Conservation (phyloP, 2,888 invertebrate genomes). For the Eristalinus aeneus region DNA sequence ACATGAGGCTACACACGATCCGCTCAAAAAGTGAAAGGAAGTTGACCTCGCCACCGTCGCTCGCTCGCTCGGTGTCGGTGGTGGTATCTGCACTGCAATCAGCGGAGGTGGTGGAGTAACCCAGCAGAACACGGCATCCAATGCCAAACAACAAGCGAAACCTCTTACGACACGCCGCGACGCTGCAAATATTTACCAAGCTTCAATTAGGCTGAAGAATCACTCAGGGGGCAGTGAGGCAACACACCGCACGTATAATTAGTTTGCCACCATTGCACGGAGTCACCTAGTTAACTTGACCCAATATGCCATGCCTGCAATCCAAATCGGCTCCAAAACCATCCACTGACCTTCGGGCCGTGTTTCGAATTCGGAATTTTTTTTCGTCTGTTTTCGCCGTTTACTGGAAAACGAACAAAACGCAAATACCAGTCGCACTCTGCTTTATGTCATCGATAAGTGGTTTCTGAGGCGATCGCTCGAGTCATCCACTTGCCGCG, state of each 20-base stretch:
- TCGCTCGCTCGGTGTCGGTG: slow-evolving; percentile 23
- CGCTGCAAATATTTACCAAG: neutral
- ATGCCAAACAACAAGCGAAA: neutral
- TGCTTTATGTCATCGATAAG: slow-evolving; percentile 19
- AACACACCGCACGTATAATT: neutral
- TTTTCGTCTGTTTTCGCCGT: neutral
- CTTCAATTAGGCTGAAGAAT: neutral
- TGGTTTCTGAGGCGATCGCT: neutral
- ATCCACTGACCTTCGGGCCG: slow-evolving; percentile 31
- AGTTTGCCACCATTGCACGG: neutral
- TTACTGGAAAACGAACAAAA: neutral
- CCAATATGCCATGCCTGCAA: slow-evolving; percentile 24
- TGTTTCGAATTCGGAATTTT: slow-evolving; percentile 30
- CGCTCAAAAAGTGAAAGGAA: slow-evolving; percentile 62
- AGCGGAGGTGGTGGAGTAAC: neutral
- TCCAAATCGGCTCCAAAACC: slow-evolving; percentile 28
- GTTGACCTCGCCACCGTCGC: slow-evolving; percentile 52
- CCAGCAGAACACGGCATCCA: neutral
- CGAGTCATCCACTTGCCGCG: neutral
- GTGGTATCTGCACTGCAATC: neutral
- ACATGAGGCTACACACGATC: slow-evolving; percentile 18
- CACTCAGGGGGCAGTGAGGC: neutral
- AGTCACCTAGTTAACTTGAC: slow-evolving; percentile 38
- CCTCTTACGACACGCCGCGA: neutral
- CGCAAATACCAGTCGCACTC: neutral